Evolutionary conservation across 2,888 invertebrate genomes (phyloP), one percentile per base, ranked within the genome.

Genomic region (Drosophila algonquin): DNA sequence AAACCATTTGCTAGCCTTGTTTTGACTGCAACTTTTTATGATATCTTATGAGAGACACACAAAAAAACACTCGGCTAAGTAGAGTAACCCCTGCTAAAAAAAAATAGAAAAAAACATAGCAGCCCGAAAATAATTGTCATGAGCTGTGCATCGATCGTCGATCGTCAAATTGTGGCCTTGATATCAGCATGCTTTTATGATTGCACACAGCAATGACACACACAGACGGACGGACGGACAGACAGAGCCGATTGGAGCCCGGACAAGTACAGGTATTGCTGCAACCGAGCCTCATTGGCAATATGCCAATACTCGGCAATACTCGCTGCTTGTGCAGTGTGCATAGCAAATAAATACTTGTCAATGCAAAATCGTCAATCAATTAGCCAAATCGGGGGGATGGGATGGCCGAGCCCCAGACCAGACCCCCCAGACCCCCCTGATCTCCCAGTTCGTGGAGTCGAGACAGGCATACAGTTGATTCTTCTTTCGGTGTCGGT

Each of bases 321-420:
- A 21, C 45, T 21, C 21, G 67, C 14, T 40, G n/a, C 40, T n/a
- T n/a, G 40, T 73, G 64, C 74, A 55, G 67, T 57, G 63, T 68
- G 84, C 84, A 87, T 83, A 71, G 53, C 60, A 73, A 40, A 63
- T 67, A 58, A 62, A 59, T 73, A 56, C 62, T 61, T 77, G 63
- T 67, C 65, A 81, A 73, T 76, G 63, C 69, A 80, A 65, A 61
- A 55, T 53, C 61, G 64, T 63, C 78, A 59, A 84, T 84, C 87
- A 81, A 81, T 81, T 84, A 81, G 58, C 79, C 76, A 87, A 87
- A 84, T 75, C 21, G 30, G 30, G 30, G 30, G 27, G 27, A 8
- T 27, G n/a, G n/a, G n/a, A n/a, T n/a, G n/a, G n/a, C n/a, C n/a
- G n/a, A n/a, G n/a, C 18, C 18, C 18, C 18, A n/a, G n/a, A n/a